phyloP scores from a whole-genome alignment of 2,113 vertebrate genomes.

The Nerophis lumbriciformis region DNA sequence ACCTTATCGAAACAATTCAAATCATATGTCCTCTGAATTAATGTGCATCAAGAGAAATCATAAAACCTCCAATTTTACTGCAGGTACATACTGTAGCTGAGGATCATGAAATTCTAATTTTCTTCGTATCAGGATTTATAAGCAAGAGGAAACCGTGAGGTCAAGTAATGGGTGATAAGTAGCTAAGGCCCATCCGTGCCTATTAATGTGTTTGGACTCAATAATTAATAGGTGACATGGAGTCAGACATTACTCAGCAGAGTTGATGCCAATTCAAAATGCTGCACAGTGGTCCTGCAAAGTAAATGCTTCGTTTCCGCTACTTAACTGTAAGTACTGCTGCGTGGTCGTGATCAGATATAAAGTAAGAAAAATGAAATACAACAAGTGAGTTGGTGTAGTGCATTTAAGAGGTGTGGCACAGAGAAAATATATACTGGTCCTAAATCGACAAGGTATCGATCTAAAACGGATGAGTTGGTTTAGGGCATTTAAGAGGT shows the following conservation, averaged over 20 bases:
- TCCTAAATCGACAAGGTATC: slow-evolving; percentile 29
- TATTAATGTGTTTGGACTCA: slow-evolving; percentile 27
- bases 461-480: slow-evolving; percentile 11
- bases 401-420: slow-evolving; percentile 19
- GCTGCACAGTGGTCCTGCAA: slow-evolving; percentile 23
- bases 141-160: slow-evolving; percentile 50
- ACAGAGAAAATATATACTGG: slow-evolving; percentile 8
- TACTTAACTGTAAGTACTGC: slow-evolving; percentile 33
- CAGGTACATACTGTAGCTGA: slow-evolving; percentile 16
- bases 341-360: slow-evolving; percentile 48
- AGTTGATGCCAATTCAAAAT: slow-evolving; percentile 36
- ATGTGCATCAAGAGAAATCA: slow-evolving; percentile 7
- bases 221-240: slow-evolving; percentile 47
- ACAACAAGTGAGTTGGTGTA: slow-evolving; percentile 47
- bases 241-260: slow-evolving; percentile 31
- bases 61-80: slow-evolving; percentile 8
- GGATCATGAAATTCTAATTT: slow-evolving; percentile 36
- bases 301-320: slow-evolving; percentile 21
- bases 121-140: slow-evolving; percentile 48
- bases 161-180: slow-evolving; percentile 45
- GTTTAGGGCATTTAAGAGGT: no score
- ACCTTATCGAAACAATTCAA: slow-evolving; percentile 57
- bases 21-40: slow-evolving; percentile 23
- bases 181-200: slow-evolving; percentile 35
- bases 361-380: slow-evolving; percentile 46